These are phyloP conservation scores for Ailurus styani DNA, from an alignment of 2,113 vertebrate genomes.

Conservation along the genomic window DNA sequence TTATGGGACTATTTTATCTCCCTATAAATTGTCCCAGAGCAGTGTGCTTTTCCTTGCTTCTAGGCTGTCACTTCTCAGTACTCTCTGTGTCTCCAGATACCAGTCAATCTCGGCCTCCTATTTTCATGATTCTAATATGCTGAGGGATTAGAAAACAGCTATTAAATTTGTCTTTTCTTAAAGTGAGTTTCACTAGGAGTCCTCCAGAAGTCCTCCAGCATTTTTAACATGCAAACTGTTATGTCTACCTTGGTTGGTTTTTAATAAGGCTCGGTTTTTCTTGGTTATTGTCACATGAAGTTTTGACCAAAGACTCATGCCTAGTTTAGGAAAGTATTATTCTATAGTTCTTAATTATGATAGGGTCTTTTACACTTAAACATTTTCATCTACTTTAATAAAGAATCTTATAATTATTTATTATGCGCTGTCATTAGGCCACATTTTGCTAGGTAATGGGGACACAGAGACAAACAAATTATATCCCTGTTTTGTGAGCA, in stretches of 20 bases:
- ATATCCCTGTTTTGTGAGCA: background rate
- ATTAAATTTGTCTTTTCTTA: background rate
- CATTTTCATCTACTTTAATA: background rate
- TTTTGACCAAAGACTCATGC: background rate
- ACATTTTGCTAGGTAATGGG: background rate
- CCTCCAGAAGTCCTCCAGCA: background rate
- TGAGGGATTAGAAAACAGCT: background rate
- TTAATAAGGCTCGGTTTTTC: background rate
- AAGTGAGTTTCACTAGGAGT: background rate
- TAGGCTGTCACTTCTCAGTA: background rate
- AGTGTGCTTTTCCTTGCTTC: background rate
- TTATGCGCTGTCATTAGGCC: background rate
- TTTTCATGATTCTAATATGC: slow-evolving; percentile 8
- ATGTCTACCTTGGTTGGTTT: background rate
- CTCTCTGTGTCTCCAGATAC: background rate
- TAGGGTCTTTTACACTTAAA: background rate
- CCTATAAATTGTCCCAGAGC: slow-evolving; percentile 33
- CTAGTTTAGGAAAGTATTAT: background rate
- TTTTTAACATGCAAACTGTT: background rate
- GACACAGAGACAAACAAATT: background rate
- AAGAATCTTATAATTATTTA: background rate
- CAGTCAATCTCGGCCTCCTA: background rate
- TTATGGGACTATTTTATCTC: slow-evolving; percentile 54
- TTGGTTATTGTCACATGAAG: background rate
- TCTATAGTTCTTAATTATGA: background rate